Conservation (phyloP, 2,888 invertebrate genomes). For the Hypercompe scribonia region DNA sequence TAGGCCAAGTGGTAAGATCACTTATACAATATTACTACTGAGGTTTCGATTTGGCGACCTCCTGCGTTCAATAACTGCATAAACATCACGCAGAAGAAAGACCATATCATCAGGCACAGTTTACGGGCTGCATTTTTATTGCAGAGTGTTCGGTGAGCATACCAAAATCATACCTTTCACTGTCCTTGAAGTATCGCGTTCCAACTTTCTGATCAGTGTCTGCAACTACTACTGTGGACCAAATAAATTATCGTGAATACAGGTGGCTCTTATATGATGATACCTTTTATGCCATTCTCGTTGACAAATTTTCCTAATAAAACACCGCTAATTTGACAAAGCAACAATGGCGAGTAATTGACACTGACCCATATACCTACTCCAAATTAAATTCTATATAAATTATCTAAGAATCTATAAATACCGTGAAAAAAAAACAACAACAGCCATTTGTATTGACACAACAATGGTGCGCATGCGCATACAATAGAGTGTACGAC, state of each 20-base stretch:
- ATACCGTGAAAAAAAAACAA: constrained; percentile 49
- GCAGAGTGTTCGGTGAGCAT: neutral
- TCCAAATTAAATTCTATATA: constrained; percentile 40
- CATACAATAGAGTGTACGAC: constrained; percentile 59
- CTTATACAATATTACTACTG: neutral
- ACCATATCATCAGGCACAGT: neutral
- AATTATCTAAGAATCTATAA: constrained; percentile 48
- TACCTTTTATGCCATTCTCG: neutral
- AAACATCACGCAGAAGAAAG: neutral
- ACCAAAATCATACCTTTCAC: neutral
- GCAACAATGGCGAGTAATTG: constrained; percentile 10
- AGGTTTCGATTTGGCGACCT: neutral
- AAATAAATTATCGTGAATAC: neutral
- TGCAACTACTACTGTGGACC: neutral
- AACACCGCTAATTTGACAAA: neutral
- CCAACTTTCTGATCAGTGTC: neutral
- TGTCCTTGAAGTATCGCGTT: neutral
- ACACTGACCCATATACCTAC: constrained; percentile 43
- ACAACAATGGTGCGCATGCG: constrained; percentile 62
- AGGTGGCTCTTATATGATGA: neutral
- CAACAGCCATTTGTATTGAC: constrained; percentile 56
- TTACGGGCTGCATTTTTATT: neutral
- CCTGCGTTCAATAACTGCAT: neutral
- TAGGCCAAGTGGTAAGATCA: neutral
- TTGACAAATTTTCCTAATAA: neutral